Conservation (phyloP, 2,113 vertebrate genomes). For the Chiloscyllium plagiosum region DNA sequence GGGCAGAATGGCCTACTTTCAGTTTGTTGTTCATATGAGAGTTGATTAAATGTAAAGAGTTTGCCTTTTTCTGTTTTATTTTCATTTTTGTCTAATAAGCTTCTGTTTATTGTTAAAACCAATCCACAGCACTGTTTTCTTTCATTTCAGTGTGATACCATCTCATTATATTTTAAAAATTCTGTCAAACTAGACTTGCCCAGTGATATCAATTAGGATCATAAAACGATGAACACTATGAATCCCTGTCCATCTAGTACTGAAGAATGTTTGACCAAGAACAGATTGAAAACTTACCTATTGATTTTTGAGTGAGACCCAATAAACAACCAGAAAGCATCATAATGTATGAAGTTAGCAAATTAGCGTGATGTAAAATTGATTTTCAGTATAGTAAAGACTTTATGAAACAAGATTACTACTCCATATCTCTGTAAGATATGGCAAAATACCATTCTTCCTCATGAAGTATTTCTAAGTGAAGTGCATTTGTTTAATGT, state of each 20-base stretch:
- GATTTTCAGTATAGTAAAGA: neutral
- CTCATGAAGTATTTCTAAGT: neutral
- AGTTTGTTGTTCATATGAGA: no score
- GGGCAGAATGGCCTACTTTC: no score
- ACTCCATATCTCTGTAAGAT: neutral
- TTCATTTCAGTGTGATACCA: no score
- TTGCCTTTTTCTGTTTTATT: no score
- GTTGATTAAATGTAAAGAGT: no score
- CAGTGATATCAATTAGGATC: no score
- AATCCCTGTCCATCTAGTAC: neutral
- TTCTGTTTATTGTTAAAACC: no score
- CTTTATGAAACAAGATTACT: neutral
- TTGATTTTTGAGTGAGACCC: neutral
- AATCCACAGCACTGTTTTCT: no score
- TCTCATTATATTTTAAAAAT: no score
- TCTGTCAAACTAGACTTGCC: no score
- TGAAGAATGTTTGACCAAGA: neutral
- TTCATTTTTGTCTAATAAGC: no score
- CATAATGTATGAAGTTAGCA: neutral
- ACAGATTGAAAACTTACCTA: no score
- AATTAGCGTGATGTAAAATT: neutral
- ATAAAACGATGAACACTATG: neutral
- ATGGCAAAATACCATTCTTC: neutral
- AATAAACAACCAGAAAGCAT: neutral
- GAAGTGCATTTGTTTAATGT: neutral